Conservation (phyloP, 2,113 vertebrate genomes). For the Pardalotus punctatus region DNA sequence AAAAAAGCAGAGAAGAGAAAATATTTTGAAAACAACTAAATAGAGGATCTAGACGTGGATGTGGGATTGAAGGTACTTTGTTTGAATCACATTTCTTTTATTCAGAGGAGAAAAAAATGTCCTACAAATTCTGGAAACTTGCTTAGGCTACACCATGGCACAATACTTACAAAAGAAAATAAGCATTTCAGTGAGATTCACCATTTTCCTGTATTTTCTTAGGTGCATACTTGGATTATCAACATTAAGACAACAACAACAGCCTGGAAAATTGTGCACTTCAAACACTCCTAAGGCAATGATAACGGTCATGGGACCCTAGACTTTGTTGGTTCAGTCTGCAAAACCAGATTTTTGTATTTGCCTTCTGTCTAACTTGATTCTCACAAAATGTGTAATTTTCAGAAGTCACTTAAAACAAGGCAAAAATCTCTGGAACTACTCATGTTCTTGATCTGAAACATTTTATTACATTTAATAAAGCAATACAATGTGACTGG, state of each 20-base stretch:
- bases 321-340: neutral
- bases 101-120: neutral
- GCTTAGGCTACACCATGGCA: neutral
- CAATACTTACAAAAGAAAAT: neutral
- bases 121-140: neutral
- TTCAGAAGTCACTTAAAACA: neutral
- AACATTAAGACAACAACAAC: neutral
- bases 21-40: neutral
- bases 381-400: neutral
- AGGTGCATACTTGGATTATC: neutral
- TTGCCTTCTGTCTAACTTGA: neutral
- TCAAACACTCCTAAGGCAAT: neutral
- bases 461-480: neutral
- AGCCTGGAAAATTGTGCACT: neutral
- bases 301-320: neutral
- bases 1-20: neutral
- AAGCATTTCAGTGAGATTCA: neutral
- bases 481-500: neutral
- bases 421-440: neutral
- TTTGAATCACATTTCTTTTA: neutral
- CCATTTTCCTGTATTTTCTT: neutral
- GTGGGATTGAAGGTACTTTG: rapidly evolving
- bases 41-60: neutral
- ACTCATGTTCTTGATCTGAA: neutral
- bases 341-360: neutral